phyloP scores from a whole-genome alignment of 1,140 invertebrate species.

The Oncopeltus fasciatus region DNA sequence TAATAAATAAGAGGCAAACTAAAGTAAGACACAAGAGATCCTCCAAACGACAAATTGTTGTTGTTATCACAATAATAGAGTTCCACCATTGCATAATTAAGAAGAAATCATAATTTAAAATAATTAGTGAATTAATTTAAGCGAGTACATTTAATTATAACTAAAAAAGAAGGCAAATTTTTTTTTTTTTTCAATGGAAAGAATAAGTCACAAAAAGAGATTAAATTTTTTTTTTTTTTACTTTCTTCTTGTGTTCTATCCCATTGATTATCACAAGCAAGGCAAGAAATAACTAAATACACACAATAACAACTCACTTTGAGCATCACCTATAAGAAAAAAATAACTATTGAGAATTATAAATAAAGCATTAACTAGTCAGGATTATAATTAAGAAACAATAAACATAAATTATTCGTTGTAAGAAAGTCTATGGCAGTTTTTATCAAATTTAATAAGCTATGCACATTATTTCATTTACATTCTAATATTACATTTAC shows the following conservation, averaged over 20 bases:
- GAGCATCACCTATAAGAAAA: neutral
- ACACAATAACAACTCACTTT: neutral
- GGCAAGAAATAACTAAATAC: neutral
- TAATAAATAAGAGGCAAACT: neutral
- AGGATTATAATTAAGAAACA: neutral
- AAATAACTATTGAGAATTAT: neutral
- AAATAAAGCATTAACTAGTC: neutral
- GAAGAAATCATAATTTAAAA: neutral
- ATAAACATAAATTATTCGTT: neutral
- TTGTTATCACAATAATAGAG: neutral
- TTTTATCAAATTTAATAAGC: no score
- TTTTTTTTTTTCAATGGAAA: neutral
- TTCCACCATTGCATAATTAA: neutral
- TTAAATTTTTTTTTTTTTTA: no score
- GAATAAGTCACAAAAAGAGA: neutral
- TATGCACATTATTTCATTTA: no score
- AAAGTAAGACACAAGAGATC: neutral
- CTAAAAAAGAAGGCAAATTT: neutral
- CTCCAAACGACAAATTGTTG: neutral
- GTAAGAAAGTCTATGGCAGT: no score
- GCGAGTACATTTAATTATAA: neutral
- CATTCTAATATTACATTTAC: no score
- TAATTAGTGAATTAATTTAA: conserved; percentile 6
- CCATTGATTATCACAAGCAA: neutral
- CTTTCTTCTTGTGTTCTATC: neutral